Conservation (phyloP, 1,140 invertebrate species). For the Maconellicoccus hirsutus region DNA sequence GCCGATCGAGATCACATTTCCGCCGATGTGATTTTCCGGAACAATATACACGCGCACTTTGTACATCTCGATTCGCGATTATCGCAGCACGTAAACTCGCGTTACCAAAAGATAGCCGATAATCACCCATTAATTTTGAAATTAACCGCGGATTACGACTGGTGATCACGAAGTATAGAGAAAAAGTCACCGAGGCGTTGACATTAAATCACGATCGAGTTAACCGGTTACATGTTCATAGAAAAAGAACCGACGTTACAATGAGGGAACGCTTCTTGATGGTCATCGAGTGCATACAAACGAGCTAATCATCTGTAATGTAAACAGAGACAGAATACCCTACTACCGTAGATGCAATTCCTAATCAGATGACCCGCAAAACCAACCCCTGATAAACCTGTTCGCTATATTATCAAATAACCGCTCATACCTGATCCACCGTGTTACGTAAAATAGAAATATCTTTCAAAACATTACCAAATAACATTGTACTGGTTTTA, state of each 20-base stretch:
- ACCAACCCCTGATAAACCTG: background rate
- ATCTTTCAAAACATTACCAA: background rate
- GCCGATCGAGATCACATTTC: too few relatives aligned
- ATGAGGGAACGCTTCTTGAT: background rate
- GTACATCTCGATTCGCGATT: background rate
- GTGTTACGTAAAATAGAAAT: background rate
- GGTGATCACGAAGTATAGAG: too few relatives aligned
- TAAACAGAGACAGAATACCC: background rate
- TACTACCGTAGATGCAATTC: background rate
- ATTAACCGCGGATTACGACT: background rate
- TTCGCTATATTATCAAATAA: background rate
- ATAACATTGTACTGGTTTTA: background rate
- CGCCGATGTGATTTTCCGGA: background rate
- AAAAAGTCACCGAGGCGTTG: background rate
- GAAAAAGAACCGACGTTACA: background rate
- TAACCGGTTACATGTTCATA: background rate
- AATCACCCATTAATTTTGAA: background rate
- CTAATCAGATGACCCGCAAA: background rate
- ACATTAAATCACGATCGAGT: background rate
- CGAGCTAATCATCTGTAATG: background rate
- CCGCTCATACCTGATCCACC: background rate
- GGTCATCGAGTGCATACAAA: background rate
- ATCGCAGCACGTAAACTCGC: background rate
- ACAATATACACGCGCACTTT: background rate
- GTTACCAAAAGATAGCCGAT: too few relatives aligned